Base-by-base conservation (phyloP, 1,140 invertebrate species). In the Habropoda laboriosa region DNA sequence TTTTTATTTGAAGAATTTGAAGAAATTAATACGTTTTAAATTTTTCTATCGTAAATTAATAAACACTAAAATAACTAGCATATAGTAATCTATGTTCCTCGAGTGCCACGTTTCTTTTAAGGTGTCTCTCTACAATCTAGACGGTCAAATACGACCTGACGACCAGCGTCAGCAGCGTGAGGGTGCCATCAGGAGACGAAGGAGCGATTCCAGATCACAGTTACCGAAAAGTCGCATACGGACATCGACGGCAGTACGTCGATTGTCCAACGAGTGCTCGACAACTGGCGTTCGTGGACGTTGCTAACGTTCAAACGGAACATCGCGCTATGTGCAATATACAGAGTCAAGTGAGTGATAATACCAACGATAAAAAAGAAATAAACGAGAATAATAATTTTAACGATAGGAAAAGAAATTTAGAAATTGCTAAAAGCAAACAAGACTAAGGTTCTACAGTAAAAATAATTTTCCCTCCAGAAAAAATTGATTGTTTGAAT, bases 271-370 rank as follows among this genome's bases (percentile, higher is more conserved):
- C 70, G 0, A 90, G 88, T 45, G 86, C 83, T 21, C 86, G 85
- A 8, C 86, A 80, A 0, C 24, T 86, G 1, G 58, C 60, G 7
- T 4, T 55, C 16, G 57, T 86, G 16, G 75, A 83, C 10, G 67
- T 81, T 47, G 86, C 79, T 10, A 63, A 90, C 51, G 81, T 88
- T 38, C 90, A 92, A 81, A 92, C 91, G 0, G 89, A 91, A 2
- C 35, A 68, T 1, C 53, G 51, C 18, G 16, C 40, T 1, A 81
- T 66, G 7, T n/a, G 55, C 5, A 61, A 70, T 18, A 81, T 63
- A 12, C 79, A 89, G 42, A 83, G 81, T 55, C 91, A 91, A 73
- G 83, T 79, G 18, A 73, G 83, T 79, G 18, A 83, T 49, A 30
- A 64, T n/a, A 4, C 24, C 13, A 55, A 21, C 3, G 0, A 66